A percentile compares a stretch with the other conserved stretches of the same genome.
Evolutionary conservation across 2,888 invertebrate species (phyloP).

Genomic region (Parnassius orleans): DNA sequence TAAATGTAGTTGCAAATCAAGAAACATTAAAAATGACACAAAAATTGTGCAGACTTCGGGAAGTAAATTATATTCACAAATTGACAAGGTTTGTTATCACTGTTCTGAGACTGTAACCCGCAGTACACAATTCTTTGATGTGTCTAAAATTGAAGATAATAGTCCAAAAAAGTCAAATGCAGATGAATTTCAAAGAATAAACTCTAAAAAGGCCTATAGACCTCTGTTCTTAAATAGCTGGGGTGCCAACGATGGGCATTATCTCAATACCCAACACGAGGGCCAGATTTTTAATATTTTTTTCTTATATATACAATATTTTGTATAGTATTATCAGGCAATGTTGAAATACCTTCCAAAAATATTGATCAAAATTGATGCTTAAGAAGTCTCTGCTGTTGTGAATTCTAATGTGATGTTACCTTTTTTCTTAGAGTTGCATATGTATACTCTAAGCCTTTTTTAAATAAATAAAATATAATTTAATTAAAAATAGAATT

Average conservation of each 20-base stretch:
- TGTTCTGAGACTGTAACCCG: constrained; percentile 30
- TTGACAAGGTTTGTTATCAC: constrained; percentile 51
- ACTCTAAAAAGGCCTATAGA: constrained; percentile 3
- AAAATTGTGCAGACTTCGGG: constrained; percentile 47
- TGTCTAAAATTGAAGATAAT: background rate
- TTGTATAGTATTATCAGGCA: too few relatives aligned
- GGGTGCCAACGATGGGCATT: constrained; percentile 58
- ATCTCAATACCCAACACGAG: constrained; percentile 45
- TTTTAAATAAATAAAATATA: background rate
- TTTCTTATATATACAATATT: too few relatives aligned
- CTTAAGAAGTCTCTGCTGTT: background rate
- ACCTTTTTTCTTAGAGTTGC: background rate
- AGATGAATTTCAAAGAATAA: constrained; percentile 3
- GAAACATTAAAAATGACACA: constrained; percentile 29
- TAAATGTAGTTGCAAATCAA: constrained; percentile 35
- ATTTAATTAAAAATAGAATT: background rate
- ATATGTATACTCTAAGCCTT: background rate
- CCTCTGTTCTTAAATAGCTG: constrained; percentile 19
- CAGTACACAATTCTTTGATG: constrained; percentile 44
- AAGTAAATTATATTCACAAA: constrained; percentile 29
- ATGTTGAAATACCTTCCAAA: too few relatives aligned
- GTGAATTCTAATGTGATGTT: too few relatives aligned
- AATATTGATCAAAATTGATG: too few relatives aligned
- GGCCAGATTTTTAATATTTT: constrained; percentile 59
- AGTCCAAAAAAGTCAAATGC: background rate